Conservation (phyloP, 2,888 invertebrate genomes). For the Nasonovia ribisnigri region DNA sequence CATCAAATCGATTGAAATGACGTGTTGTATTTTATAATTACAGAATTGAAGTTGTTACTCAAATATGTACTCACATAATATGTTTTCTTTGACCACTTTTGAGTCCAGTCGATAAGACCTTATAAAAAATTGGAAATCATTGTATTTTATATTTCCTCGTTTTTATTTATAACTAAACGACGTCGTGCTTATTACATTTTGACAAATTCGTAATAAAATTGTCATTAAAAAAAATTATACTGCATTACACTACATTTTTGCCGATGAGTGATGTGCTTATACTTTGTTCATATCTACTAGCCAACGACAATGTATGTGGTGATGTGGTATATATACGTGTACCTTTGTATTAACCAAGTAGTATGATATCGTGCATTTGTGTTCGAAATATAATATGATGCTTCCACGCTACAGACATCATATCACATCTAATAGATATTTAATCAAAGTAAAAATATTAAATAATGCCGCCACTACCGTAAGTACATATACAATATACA, state of each 20-base stretch:
- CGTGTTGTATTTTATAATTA: neutral
- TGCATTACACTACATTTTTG: neutral
- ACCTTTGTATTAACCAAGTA: neutral
- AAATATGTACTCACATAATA: neutral
- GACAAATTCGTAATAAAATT: neutral
- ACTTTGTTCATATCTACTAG: neutral
- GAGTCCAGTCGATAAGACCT: neutral
- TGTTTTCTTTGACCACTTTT: neutral
- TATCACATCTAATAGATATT: constrained; percentile 9
- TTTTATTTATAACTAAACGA: neutral
- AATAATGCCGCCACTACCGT: neutral
- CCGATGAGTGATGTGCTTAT: neutral
- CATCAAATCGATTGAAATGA: neutral
- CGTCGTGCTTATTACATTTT: neutral
- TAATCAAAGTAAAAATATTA: constrained; percentile 32
- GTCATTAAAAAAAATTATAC: neutral
- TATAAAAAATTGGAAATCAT: neutral
- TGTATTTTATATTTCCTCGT: neutral
- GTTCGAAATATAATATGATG: neutral
- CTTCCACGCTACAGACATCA: neutral
- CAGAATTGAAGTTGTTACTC: neutral
- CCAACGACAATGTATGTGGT: neutral
- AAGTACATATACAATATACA: neutral
- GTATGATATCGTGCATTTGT: neutral
- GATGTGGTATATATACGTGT: neutral